phyloP scores from a whole-genome alignment of 2,888 invertebrate species.

The Spatulosminthurus flaviceps region DNA sequence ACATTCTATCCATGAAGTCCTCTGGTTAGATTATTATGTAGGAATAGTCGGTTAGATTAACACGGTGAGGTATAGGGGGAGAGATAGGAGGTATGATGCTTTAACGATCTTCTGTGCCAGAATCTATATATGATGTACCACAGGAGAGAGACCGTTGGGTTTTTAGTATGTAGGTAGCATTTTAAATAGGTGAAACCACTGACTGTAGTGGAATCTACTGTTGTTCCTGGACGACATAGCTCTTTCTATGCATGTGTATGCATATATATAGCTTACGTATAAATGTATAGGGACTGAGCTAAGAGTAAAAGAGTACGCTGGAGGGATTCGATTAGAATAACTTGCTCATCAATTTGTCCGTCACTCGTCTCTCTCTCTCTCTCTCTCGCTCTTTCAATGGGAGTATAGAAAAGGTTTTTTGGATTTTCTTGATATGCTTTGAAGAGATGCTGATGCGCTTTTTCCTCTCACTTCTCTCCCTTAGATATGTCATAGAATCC shows the following conservation, averaged over 20 bases:
- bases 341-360: conserved; percentile 44
- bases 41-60: conserved; percentile 24
- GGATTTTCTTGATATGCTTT: neutral
- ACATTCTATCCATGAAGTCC: conserved; percentile 22
- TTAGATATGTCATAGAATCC: too few relatives aligned
- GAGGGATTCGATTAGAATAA: conserved; percentile 40
- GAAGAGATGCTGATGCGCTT: conserved; percentile 5
- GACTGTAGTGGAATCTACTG: neutral
- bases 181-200: neutral
- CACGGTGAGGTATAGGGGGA: too few relatives aligned
- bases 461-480: neutral
- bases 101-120: too few relatives aligned
- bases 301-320: conserved; percentile 18
- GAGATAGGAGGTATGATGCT: too few relatives aligned
- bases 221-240: neutral
- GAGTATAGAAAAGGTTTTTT: neutral
- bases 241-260: neutral
- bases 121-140: too few relatives aligned
- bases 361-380: conserved; percentile 28
- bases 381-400: too few relatives aligned
- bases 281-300: neutral
- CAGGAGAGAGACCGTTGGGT: too few relatives aligned
- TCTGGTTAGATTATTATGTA: conserved; percentile 31
- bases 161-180: too few relatives aligned
- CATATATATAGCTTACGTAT: too few relatives aligned